Evolutionary conservation across 2,797 vertebrate species (phyloP).

Genomic region (Hoplostethus mediterraneus): DNA sequence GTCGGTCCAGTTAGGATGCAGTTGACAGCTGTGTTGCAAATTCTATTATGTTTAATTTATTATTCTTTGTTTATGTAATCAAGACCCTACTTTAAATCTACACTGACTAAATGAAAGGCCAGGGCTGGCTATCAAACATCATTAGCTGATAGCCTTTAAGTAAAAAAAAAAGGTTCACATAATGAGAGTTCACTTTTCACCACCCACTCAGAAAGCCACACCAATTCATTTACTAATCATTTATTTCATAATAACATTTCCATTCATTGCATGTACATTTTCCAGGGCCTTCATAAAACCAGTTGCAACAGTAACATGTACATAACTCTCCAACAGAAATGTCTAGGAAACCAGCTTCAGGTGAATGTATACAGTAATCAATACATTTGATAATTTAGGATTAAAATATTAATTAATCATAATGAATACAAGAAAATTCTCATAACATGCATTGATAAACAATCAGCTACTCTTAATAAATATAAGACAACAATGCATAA

Average conservation of each 20-base stretch:
- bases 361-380: constrained; percentile 29
- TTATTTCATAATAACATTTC: constrained; percentile 51
- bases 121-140: background rate
- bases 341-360: background rate
- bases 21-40: background rate
- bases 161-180: too few relatives aligned
- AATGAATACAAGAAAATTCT: constrained; percentile 25
- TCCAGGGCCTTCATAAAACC: constrained; percentile 29
- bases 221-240: background rate
- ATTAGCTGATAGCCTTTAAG: too few relatives aligned
- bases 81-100: background rate
- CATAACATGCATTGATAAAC: constrained; percentile 29
- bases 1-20: too few relatives aligned
- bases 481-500: constrained; percentile 25
- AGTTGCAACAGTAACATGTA: constrained; percentile 20
- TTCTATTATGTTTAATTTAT: too few relatives aligned
- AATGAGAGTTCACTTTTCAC: background rate
- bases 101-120: background rate
- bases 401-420: background rate
- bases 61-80: background rate
- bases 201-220: constrained; percentile 22
- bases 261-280: constrained; percentile 38
- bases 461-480: constrained; percentile 27
- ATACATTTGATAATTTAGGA: background rate
- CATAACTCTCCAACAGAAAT: background rate